Evolutionary conservation across 2,113 vertebrate genomes (phyloP).

Genomic region (Grammomys dolichurus): DNA sequence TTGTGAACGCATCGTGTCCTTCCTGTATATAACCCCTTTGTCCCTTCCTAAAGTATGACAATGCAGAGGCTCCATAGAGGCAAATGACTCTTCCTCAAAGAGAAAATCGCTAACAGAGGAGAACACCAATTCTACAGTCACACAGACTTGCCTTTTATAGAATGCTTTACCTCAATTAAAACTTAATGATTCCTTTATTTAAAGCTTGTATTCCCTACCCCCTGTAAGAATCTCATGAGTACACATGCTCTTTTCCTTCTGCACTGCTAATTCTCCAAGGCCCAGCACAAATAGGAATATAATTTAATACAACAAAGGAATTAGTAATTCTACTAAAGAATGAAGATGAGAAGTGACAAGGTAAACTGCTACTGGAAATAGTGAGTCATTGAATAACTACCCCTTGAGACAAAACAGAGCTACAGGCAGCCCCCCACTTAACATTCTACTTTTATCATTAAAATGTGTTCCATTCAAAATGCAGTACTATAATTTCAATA

Average conservation of each 20-base stretch:
- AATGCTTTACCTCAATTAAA: background rate
- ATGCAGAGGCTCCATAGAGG: background rate
- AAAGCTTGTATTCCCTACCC: background rate
- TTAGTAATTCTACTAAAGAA: background rate
- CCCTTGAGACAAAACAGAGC: background rate
- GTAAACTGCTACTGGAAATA: background rate
- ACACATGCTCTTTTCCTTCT: background rate
- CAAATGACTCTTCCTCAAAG: background rate
- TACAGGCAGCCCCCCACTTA: background rate
- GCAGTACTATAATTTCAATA: background rate
- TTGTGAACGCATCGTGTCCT: no score
- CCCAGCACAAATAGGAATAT: background rate
- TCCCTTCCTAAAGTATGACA: background rate
- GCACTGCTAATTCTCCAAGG: background rate
- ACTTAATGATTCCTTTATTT: background rate
- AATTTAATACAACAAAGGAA: conserved; percentile 25
- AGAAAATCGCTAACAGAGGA: background rate
- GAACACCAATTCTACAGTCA: background rate
- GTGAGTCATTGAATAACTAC: background rate
- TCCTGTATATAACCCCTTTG: background rate
- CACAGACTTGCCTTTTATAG: background rate
- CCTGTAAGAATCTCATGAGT: background rate
- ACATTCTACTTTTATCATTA: background rate
- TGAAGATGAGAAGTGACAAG: background rate
- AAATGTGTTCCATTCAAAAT: background rate